Percentiles rank a stretch among this genome's conserved stretches.
phyloP scores from a whole-genome alignment of 2,797 vertebrate genomes.

The Falco naumanni region DNA sequence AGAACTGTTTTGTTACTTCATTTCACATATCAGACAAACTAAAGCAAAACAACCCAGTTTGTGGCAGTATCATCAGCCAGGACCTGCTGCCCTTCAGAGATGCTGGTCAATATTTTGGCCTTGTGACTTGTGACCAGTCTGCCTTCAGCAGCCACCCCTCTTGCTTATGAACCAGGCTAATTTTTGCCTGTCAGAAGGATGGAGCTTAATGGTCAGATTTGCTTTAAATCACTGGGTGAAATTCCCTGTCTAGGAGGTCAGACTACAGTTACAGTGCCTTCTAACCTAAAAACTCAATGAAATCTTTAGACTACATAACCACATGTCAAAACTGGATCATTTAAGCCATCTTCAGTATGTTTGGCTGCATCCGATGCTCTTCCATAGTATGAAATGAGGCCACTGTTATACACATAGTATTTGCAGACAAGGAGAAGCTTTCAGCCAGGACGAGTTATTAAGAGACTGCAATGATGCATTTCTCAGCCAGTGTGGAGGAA shows the following conservation, averaged over 20 bases:
- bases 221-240: slow-evolving; percentile 17
- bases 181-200: background rate
- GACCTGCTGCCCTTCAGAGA: background rate
- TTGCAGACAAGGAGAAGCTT: background rate
- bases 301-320: background rate
- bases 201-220: background rate
- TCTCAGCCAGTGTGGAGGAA: background rate
- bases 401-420: background rate
- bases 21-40: background rate
- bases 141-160: background rate
- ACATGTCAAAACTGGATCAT: slow-evolving; percentile 2
- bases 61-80: background rate
- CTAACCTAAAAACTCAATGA: slow-evolving; percentile 20
- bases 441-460: slow-evolving; percentile 14
- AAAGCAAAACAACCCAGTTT: background rate
- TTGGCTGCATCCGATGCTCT: background rate
- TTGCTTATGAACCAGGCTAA: background rate
- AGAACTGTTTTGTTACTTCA: background rate
- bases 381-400: background rate
- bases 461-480: background rate
- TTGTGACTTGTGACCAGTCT: background rate
- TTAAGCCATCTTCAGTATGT: background rate
- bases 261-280: background rate
- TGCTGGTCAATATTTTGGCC: background rate
- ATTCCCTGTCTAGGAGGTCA: background rate